Percentiles rank a stretch among this genome's conserved stretches.
phyloP scores from a whole-genome alignment of 2,888 invertebrate species.

The Agrypnus murinus region DNA sequence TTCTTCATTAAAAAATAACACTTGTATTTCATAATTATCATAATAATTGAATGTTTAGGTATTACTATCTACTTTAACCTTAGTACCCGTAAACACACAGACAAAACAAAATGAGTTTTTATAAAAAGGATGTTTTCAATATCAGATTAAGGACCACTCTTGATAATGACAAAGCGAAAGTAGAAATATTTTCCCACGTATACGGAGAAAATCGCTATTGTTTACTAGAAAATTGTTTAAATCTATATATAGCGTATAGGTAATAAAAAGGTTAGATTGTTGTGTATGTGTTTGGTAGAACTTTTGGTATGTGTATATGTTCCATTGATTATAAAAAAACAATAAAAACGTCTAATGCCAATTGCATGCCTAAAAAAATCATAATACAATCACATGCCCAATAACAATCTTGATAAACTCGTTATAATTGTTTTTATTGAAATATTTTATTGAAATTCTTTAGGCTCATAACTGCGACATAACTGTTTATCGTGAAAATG shows the following conservation, averaged over 20 bases:
- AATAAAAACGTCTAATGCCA: background rate
- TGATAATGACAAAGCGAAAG: conserved; percentile 11
- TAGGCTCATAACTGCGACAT: background rate
- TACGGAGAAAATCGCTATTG: too few species aligned
- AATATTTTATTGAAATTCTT: too few species aligned
- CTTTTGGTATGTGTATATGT: too few species aligned
- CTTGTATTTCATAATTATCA: conserved; percentile 30
- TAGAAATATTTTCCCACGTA: background rate
- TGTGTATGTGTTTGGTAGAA: too few species aligned
- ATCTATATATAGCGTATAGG: too few species aligned
- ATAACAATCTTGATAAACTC: background rate
- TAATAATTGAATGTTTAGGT: background rate
- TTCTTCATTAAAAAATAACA: conserved; percentile 14
- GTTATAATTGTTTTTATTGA: background rate
- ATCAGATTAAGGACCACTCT: conserved; percentile 9
- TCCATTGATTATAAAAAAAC: too few species aligned
- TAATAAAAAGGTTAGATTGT: too few species aligned
- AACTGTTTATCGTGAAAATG: too few species aligned
- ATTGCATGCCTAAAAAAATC: conserved; percentile 9
- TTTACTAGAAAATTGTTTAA: too few species aligned
- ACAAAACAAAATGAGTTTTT: conserved; percentile 7
- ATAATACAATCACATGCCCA: conserved; percentile 7
- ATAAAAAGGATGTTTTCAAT: conserved; percentile 6
- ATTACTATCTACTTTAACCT: conserved; percentile 17
- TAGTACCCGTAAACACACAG: conserved; percentile 26